Percentiles rank a stretch among this genome's conserved stretches.
Conservation (phyloP, 2,113 vertebrate genomes). For the Varanus komodoensis region DNA sequence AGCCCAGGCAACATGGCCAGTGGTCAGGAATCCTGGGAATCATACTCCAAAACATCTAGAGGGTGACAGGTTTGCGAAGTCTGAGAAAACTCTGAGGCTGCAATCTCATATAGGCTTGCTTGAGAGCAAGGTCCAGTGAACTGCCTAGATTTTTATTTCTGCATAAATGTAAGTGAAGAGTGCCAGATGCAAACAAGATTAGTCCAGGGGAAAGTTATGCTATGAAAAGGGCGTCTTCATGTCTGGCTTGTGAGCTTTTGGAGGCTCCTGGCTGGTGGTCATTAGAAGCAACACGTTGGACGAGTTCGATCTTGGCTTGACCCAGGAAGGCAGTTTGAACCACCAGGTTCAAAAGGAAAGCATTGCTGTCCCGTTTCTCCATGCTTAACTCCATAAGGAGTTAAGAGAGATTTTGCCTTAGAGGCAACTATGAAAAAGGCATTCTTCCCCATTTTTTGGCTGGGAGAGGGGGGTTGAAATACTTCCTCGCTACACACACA, state of each 20-base stretch:
- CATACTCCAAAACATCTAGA: no score
- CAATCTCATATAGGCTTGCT: neutral
- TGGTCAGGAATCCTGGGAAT: no score
- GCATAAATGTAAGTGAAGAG: neutral
- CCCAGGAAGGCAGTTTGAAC: neutral
- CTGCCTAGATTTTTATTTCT: neutral
- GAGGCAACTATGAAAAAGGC: neutral
- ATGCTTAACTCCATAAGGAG: neutral
- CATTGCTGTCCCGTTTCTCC: neutral
- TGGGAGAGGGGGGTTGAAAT: neutral
- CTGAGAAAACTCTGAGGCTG: neutral
- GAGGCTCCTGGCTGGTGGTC: neutral
- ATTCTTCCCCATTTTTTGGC: neutral
- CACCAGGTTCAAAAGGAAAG: neutral
- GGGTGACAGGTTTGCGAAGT: neutral
- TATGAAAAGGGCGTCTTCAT: neutral
- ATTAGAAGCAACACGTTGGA: neutral
- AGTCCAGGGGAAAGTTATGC: neutral
- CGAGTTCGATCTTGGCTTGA: neutral
- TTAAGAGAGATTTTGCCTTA: neutral
- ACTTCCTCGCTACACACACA: neutral
- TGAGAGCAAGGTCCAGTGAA: neutral
- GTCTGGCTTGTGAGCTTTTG: neutral
- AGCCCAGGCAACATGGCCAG: no score
- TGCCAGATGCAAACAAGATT: neutral